Evolutionary conservation across 2,113 vertebrate genomes (phyloP).

Genomic region (Panthera tigris): DNA sequence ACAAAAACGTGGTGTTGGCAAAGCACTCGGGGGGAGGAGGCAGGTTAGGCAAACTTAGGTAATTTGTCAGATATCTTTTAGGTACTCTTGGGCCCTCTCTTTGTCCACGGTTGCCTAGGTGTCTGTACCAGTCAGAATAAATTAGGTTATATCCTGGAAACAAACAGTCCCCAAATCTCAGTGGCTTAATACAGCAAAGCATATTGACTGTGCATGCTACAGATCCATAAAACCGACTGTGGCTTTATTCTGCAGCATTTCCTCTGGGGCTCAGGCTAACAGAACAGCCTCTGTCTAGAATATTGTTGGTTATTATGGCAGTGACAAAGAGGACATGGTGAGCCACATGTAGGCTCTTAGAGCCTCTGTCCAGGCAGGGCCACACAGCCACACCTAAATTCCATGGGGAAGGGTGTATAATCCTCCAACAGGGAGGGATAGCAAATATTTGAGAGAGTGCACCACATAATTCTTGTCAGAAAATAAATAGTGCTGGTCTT

Average conservation of each 20-base stretch:
- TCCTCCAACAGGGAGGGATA: neutral
- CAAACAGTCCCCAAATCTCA: conserved; percentile 22
- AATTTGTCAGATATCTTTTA: neutral
- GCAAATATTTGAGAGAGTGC: neutral
- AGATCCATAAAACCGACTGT: neutral
- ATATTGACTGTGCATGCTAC: neutral
- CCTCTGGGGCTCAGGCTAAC: neutral
- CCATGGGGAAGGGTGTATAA: neutral
- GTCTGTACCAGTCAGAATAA: conserved; percentile 25
- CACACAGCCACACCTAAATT: neutral
- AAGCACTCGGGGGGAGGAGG: neutral
- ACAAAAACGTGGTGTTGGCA: neutral
- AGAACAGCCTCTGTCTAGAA: conserved; percentile 35
- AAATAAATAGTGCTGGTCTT: conserved; percentile 21
- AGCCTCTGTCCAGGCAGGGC: neutral
- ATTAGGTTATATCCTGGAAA: conserved; percentile 38
- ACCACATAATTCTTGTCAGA: conserved; percentile 5
- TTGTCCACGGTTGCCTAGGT: neutral
- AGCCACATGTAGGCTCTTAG: neutral
- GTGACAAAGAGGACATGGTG: neutral
- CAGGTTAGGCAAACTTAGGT: neutral
- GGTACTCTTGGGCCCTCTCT: neutral
- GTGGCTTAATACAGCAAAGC: neutral
- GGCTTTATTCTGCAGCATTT: neutral
- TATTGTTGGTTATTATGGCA: neutral